These are phyloP conservation scores for Arenaria interpres DNA, from an alignment of 2,113 vertebrate genomes.

Conservation along the genomic window DNA sequence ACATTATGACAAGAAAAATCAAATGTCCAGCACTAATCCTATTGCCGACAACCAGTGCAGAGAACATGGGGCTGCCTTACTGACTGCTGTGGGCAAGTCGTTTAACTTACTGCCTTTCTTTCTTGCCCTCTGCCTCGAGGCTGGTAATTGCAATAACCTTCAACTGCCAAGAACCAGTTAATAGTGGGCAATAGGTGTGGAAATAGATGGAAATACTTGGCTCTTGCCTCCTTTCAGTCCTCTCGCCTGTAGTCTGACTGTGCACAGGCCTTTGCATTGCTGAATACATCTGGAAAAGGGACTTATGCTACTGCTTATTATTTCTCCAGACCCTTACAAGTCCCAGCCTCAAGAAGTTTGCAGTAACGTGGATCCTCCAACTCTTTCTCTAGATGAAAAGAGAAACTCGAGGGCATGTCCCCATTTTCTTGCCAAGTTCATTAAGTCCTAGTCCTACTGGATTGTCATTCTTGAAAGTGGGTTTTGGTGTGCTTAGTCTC, in stretches of 20 bases:
- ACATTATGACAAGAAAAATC: constrained; percentile 3
- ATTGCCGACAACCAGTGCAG: background rate
- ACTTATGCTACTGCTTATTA: background rate
- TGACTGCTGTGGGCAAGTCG: background rate
- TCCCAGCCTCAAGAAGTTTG: background rate
- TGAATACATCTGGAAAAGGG: background rate
- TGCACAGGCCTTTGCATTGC: background rate
- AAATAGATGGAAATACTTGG: background rate
- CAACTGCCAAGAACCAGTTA: background rate
- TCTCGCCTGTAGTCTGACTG: background rate
- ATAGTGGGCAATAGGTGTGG: background rate
- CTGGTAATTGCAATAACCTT: background rate
- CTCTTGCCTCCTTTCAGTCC: background rate
- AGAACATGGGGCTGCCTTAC: background rate
- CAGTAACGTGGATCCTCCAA: background rate
- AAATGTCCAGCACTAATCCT: background rate
- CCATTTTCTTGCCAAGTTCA: background rate
- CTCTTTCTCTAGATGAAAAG: background rate
- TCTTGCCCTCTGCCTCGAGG: background rate
- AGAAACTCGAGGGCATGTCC: background rate
- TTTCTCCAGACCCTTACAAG: background rate
- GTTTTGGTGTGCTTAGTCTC: background rate
- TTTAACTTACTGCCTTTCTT: background rate
- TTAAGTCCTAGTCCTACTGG: background rate
- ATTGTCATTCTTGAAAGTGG: background rate